Conservation (phyloP, 2,888 invertebrate genomes). For the Cistogaster globosa region DNA sequence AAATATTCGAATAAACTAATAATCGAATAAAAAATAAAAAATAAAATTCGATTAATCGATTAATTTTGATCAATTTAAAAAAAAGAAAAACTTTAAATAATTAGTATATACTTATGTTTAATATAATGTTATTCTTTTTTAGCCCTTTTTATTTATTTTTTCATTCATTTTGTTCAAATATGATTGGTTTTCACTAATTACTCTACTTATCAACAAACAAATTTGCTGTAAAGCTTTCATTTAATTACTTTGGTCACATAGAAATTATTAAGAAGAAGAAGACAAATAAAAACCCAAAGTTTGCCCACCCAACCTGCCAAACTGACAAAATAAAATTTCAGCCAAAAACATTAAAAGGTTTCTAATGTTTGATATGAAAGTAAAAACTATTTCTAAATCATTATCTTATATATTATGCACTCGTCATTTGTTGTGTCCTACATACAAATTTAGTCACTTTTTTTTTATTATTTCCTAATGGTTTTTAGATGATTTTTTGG, state of each 20-base stretch:
- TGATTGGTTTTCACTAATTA: background rate
- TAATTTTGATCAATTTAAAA: too few species aligned
- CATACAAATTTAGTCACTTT: background rate
- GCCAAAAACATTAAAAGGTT: slow-evolving; percentile 16
- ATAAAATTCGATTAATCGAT: too few species aligned
- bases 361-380: slow-evolving; percentile 6
- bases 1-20: too few species aligned
- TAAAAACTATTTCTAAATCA: slow-evolving; percentile 20
- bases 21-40: too few species aligned
- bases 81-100: too few species aligned
- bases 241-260: slow-evolving; percentile 47
- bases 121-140: too few species aligned
- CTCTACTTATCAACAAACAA: slow-evolving; percentile 15
- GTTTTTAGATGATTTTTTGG: slow-evolving; percentile 64
- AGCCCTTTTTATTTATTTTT: background rate
- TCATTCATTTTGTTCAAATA: too few species aligned
- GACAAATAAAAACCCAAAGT: background rate
- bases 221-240: slow-evolving; percentile 32
- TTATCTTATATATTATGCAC: slow-evolving; percentile 30
- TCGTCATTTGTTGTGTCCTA: slow-evolving; percentile 37
- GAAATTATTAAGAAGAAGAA: slow-evolving; percentile 30
- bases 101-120: too few species aligned
- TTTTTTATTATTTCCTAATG: slow-evolving; percentile 44
- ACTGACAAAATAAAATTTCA: background rate
- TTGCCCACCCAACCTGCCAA: background rate